A percentile compares a stretch with the other conserved stretches of the same genome.
Conservation (phyloP, 2,797 vertebrate genomes). For the Acropternis orthonyx region DNA sequence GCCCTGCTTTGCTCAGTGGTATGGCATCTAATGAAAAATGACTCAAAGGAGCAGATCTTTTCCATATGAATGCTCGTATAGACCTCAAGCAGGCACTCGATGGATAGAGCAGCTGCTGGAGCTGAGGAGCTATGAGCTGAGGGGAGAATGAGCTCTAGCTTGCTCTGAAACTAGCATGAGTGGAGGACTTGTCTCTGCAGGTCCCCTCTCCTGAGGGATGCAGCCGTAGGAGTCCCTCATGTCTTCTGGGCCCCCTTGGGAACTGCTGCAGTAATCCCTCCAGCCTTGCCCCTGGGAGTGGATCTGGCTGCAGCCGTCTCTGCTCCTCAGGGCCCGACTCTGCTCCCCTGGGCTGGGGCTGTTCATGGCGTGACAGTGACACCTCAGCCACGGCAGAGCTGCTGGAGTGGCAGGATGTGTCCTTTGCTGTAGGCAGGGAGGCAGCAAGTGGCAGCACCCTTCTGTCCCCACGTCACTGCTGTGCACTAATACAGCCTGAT, state of each 20-base stretch:
- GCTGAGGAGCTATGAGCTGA: neutral
- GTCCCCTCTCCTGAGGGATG: neutral
- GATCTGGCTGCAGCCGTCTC: rapidly evolving
- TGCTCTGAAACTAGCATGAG: neutral
- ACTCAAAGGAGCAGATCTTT: slow-evolving; percentile 57
- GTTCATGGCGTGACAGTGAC: neutral
- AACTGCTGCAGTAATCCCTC: neutral
- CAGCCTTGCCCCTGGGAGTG: neutral
- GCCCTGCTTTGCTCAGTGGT: slow-evolving; percentile 44
- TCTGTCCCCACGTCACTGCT: neutral
- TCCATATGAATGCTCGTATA: slow-evolving; percentile 25
- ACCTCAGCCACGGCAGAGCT: neutral
- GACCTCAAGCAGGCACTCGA: neutral
- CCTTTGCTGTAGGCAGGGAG: neutral
- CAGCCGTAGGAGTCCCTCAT: neutral
- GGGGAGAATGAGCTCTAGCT: neutral
- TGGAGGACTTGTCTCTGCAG: neutral
- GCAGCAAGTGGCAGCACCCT: rapidly evolving
- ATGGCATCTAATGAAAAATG: slow-evolving; percentile 62
- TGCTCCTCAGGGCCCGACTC: neutral
- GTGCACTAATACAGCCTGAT: slow-evolving; percentile 24
- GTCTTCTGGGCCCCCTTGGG: neutral
- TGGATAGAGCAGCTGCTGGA: neutral
- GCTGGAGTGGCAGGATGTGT: rapidly evolving
- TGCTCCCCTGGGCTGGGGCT: neutral